Evolutionary conservation across 2,888 invertebrate species (phyloP), one percentile per base, ranked within the genome.

Genomic region (Hedya salicella): DNA sequence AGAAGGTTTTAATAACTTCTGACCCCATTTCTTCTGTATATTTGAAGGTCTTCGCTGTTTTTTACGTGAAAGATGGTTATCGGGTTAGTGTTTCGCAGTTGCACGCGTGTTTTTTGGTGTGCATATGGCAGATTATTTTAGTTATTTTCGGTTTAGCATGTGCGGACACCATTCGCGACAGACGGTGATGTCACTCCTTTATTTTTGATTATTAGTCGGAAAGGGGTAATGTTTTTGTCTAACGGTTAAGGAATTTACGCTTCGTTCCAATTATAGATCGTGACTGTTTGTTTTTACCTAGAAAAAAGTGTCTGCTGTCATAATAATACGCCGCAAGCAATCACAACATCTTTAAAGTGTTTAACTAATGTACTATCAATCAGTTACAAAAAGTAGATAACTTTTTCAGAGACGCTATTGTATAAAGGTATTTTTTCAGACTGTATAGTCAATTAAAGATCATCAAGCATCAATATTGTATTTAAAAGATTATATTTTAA

Each of bases 71-170:
- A 73, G 79, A 82, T 81, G 80, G 79, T 80, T 82, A 85, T 84
- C 82, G 77, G 79, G 73, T 75, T 73, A 62, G 71, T 71, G 75
- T 80, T 81, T 83, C 81, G 77, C 79, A 57, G 75, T 75, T 75
- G 77, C 76, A 75, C 75, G 78, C 70, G 68, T 69, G 77, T 80
- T 85, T 85, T 87, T 85, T 81, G 75, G 75, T 75, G 73, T 87
- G 80, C 90, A 90, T 86, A 90, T 89, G 90, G 88, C 83, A 81
- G 82, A 86, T 83, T 85, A 77, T 81, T 81, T 81, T 72, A 78
- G 88, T 85, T 89, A 91, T 90, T 91, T 89, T 87, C 82, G 82
- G 85, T 78, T 83, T 83, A 80, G 89, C 89, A 89, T 89, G 88
- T 90, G 90, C 88, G 69, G 68, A 76, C 81, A 79, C 80, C 85